Evolutionary conservation across 2,113 vertebrate genomes (phyloP).

Genomic region (Hemibagrus wyckioides): DNA sequence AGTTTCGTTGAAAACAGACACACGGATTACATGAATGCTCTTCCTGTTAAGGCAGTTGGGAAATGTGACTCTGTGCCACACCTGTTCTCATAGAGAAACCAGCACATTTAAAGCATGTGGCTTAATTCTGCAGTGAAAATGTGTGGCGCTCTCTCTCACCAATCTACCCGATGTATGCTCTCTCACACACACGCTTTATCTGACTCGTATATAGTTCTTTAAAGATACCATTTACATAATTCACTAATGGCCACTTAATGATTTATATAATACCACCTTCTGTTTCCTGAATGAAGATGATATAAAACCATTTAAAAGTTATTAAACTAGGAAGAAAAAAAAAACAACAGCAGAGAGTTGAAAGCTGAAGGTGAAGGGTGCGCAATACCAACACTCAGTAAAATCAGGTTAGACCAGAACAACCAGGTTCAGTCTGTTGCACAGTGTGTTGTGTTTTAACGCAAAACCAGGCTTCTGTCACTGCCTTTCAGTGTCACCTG

Average conservation of each 20-base stretch:
- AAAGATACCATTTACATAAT: background rate
- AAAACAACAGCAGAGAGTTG: background rate
- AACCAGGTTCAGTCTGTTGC: constrained; percentile 45
- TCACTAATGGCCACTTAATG: background rate
- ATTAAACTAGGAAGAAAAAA: too few species aligned
- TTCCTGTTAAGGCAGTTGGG: background rate
- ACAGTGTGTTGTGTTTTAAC: background rate
- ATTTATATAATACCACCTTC: background rate
- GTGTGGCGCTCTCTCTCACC: background rate
- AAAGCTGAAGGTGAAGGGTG: constrained; percentile 20
- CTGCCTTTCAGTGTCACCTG: background rate
- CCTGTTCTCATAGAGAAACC: constrained; percentile 17
- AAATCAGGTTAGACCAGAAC: constrained; percentile 53
- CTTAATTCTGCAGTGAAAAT: background rate
- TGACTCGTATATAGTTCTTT: background rate
- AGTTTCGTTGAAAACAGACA: background rate
- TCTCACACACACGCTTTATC: background rate
- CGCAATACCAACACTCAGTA: background rate
- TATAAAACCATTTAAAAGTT: background rate
- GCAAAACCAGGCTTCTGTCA: background rate
- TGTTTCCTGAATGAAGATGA: background rate
- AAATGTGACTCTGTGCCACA: constrained; percentile 14
- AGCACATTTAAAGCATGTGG: background rate
- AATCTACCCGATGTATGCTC: background rate
- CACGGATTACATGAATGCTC: background rate